phyloP scores from a whole-genome alignment of 2,113 vertebrate species.

The Lamprologus sp. region DNA sequence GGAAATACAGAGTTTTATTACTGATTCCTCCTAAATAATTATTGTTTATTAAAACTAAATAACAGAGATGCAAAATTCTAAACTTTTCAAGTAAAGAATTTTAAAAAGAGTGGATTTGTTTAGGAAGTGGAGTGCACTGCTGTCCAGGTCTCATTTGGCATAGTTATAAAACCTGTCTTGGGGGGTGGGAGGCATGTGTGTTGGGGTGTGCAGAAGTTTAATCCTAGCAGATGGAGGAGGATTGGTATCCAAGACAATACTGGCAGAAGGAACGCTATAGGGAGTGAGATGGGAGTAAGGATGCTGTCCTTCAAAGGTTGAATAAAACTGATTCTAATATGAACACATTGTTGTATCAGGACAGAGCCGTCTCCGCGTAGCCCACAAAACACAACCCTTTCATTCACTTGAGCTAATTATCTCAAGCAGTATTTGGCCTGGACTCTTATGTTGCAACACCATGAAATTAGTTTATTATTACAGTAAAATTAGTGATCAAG shows the following conservation, averaged over 20 bases:
- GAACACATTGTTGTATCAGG: background rate
- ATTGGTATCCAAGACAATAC: constrained; percentile 51
- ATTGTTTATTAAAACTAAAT: background rate
- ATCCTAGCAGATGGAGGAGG: constrained; percentile 66
- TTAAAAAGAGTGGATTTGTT: background rate
- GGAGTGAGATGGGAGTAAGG: background rate
- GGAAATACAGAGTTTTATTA: background rate
- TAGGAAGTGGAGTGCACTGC: background rate
- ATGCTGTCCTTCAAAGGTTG: constrained; percentile 18
- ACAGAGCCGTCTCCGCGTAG: background rate
- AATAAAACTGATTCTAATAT: constrained; percentile 1
- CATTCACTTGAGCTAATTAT: constrained; percentile 2
- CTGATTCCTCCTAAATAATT: background rate
- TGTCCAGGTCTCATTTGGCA: background rate
- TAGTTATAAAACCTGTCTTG: background rate
- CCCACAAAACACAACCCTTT: constrained; percentile 12
- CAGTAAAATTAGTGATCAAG: background rate
- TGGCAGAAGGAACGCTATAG: constrained; percentile 34
- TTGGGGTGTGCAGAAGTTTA: constrained; percentile 14
- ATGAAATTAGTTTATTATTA: constrained; percentile 11
- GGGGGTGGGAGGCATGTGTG: background rate
- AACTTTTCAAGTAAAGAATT: background rate
- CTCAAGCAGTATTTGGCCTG: background rate
- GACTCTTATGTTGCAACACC: constrained; percentile 6
- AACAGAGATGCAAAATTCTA: background rate